phyloP scores from a whole-genome alignment of 2,888 invertebrate genomes.

The Ashinkailepas kermadecensis region DNA sequence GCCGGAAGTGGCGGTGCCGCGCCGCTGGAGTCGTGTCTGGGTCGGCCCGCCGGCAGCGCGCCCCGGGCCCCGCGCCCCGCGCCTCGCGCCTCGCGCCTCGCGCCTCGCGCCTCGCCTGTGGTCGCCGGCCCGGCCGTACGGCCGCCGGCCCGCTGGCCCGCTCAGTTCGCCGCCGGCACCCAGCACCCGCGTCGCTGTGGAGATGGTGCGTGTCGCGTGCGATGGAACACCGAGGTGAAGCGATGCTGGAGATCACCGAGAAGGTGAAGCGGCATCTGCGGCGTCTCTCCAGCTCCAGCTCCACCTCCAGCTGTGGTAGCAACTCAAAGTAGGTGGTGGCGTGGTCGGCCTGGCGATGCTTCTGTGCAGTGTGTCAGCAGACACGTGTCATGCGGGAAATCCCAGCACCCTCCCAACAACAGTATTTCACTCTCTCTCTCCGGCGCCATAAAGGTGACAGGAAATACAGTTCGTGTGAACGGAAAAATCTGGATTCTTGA shows the following conservation, averaged over 20 bases:
- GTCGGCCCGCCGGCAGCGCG: background rate
- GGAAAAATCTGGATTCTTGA: too few species aligned
- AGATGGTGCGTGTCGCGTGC: background rate
- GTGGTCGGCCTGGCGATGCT: too few species aligned
- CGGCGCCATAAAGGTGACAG: too few species aligned
- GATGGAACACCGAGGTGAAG: background rate
- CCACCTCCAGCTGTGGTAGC: background rate
- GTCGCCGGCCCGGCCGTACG: background rate
- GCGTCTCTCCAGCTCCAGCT: slow-evolving; percentile 7
- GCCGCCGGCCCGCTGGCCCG: background rate
- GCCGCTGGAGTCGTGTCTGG: too few species aligned
- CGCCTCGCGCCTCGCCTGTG: background rate
- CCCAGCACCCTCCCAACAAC: too few species aligned
- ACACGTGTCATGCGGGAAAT: too few species aligned
- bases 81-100: background rate
- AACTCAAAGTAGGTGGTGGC: too few species aligned
- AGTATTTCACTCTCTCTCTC: too few species aligned
- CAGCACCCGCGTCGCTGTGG: background rate
- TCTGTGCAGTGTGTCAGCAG: too few species aligned
- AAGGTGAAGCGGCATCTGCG: slow-evolving; percentile 12
- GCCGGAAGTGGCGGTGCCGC: background rate
- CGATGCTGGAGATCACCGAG: slow-evolving; percentile 9
- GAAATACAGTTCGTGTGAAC: too few species aligned
- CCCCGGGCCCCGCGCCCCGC: background rate
- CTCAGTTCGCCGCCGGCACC: background rate